Percentiles rank a stretch among this genome's conserved stretches.
phyloP scores from a whole-genome alignment of 2,113 vertebrate genomes.

The Steatornis caripensis region DNA sequence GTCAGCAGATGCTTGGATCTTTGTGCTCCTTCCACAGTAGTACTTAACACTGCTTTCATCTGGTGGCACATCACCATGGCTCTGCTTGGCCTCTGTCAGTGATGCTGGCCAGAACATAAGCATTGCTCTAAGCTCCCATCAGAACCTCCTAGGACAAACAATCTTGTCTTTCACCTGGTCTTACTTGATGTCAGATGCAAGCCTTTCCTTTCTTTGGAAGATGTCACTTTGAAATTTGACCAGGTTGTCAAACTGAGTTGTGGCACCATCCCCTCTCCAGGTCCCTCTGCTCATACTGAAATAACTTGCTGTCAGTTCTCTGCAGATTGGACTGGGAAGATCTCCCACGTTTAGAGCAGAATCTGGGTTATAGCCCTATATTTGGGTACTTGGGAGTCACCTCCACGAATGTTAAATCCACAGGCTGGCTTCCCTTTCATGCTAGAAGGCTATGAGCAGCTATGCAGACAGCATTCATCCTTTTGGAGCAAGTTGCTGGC shows the following conservation, averaged over 20 bases:
- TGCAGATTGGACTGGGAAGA: background rate
- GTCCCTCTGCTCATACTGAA: background rate
- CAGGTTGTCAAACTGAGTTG: background rate
- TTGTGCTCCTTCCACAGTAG: background rate
- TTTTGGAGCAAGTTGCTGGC: background rate
- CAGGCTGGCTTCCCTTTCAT: background rate
- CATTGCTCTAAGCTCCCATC: conserved; percentile 10
- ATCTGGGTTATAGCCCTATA: background rate
- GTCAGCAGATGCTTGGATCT: background rate
- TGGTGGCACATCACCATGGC: background rate
- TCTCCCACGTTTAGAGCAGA: background rate
- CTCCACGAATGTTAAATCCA: background rate
- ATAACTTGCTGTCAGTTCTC: background rate
- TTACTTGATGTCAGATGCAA: background rate
- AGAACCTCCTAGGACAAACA: background rate
- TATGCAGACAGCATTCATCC: background rate
- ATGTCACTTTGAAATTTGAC: background rate
- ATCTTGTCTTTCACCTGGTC: background rate
- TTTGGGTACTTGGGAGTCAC: background rate
- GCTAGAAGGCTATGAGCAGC: background rate
- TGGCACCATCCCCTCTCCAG: background rate
- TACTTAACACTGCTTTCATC: conserved; percentile 16
- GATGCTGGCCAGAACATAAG: conserved; percentile 5
- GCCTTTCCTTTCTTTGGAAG: background rate
- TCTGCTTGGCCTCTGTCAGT: background rate